Evolutionary conservation across 2,888 invertebrate genomes (phyloP), one percentile per base, ranked within the genome.

Genomic region (Leucozona laternaria): DNA sequence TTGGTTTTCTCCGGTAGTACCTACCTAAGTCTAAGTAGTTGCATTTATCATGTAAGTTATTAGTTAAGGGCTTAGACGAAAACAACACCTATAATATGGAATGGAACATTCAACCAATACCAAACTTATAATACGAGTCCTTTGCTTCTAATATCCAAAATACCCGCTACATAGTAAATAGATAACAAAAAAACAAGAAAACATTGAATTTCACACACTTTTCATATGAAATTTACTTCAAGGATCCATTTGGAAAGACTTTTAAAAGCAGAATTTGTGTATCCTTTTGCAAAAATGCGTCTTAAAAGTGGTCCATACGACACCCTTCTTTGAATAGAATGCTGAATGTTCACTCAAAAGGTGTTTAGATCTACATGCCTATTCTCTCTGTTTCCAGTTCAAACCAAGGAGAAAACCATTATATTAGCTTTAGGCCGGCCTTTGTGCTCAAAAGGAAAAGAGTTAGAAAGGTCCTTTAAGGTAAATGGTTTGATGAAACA

Each of bases 401-500:
- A 40, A 50, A 62, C 31, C 60, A 62, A 62, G 50, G 37, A 64
- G 62, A 53, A 62, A 62, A 62, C 73, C 62, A 75, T 64, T 64
- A 43, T 28, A 75, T 75, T 62, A 62, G 73, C 28, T 40, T 20
- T 62, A 62, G 73, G 62, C 73, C 40, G 73, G 62, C 73, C 40
- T 75, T 76, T 64, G 75, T 76, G 43, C 55, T 64, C 64, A 79
- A 62, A 71, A 71, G 43, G 20, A 60, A 60, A 37, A 60, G 40
- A 22, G 60, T 40, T 62, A 53, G 48, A 66, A 48, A 66, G 20
- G 48, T 45, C 28, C 31, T 45, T 40, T 8, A 60, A 60, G 60
- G 37, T 40, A 60, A 60, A 64, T 28, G 45, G 43, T 28, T 64
- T n/a, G 64, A 64, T 45, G 28, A 64, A 64, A 66, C 45, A 64